Base-by-base conservation (phyloP, 53 echinoderm and acorn worm genomes). In the Glandiceps talaboti region DNA sequence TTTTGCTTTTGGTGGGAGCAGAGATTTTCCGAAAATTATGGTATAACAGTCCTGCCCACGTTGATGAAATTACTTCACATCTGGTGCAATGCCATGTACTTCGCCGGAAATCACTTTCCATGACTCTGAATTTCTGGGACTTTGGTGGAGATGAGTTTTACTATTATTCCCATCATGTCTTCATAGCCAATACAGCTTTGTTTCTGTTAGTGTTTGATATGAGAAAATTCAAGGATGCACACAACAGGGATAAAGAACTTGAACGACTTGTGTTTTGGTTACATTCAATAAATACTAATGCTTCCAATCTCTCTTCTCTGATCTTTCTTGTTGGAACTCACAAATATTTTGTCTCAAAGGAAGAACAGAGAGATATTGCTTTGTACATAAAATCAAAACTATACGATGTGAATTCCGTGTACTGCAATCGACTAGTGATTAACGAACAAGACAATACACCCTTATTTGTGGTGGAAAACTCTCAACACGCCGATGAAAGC, bases 111-210 rank as follows among this genome's bases (percentile, higher is more conserved):
- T 12, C 64, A 12, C 64, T 45, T 20, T 20, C 64, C n/a, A 32
- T 87, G 10, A 87, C 83, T 75, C 74, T 87, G 25, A 31, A 82
- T 31, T 76, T 87, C 32, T 87, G 87, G 87, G 87, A 87, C 77
- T 83, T 79, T 87, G 87, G 80, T 1, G 79, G 79, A 31, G 32
- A 79, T n/a, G 79, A 79, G 25, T 1, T 79, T 20, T 79, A 79
- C 33, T 79, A 79, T n/a, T 31, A 32, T 33, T 31, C 32, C n/a
- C 79, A 79, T 79, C 79, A 79, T 31, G 33, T 33, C 1, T 79
- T 79, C 33, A 79, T 79, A 33, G 25, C 79, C 14, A 33, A 75
- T 0, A 79, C 74, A 30, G 87, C 83, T 29, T 75, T 87, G 25
- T 87, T 79, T 33, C 74, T 87, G 27, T 77, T 87, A 31, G 83